Conservation (phyloP, 2,888 invertebrate species). For the Stenurella melanura region DNA sequence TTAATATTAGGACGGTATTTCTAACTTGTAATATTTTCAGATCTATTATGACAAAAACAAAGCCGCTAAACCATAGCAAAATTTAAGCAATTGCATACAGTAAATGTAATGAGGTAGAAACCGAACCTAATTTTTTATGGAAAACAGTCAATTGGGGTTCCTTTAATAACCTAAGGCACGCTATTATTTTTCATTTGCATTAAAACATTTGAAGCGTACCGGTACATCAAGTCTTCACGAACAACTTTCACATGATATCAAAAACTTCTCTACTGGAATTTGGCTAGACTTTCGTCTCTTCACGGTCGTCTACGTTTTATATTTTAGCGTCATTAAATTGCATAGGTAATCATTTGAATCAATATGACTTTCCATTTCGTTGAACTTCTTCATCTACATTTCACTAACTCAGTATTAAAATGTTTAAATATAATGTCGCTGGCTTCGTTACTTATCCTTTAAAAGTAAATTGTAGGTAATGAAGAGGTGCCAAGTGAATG, state of each 20-base stretch:
- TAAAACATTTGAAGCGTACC: background rate
- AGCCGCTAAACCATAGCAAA: too few species aligned
- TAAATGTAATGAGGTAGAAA: background rate
- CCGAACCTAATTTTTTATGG: background rate
- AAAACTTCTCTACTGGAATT: background rate
- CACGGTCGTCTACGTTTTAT: background rate
- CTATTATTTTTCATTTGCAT: background rate
- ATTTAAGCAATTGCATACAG: too few species aligned
- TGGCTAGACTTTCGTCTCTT: conserved; percentile 7
- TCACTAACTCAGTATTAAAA: background rate
- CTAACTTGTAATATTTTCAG: too few species aligned
- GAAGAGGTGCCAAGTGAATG: too few species aligned
- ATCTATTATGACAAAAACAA: too few species aligned
- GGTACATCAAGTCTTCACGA: background rate
- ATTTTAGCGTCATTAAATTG: background rate
- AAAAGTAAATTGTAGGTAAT: background rate
- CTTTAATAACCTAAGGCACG: too few species aligned
- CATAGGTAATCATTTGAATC: background rate
- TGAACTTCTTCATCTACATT: background rate
- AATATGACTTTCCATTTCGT: conserved; percentile 3
- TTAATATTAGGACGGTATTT: too few species aligned
- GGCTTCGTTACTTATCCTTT: background rate
- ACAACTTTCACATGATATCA: background rate
- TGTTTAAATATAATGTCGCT: too few species aligned
- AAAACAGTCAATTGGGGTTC: background rate